Evolutionary conservation across 2,797 vertebrate species (phyloP), one percentile per base, ranked within the genome.

Genomic region (Enteromius mattozi): DNA sequence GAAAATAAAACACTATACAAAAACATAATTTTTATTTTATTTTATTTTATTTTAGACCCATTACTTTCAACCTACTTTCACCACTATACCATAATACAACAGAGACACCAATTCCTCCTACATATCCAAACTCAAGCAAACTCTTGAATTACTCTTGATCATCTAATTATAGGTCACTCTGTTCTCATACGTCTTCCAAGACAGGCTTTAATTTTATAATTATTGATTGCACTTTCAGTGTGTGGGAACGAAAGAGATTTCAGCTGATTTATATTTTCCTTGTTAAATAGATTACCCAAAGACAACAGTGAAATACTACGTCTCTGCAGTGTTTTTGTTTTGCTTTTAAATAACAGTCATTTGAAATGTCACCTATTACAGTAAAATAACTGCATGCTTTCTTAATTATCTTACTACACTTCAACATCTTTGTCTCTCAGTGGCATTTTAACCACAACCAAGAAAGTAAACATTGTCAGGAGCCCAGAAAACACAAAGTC

Each of bases 121-220:
- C 24, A 56, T n/a, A 14, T 72, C 51, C 30, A 49, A 61, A 84
- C 45, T 59, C 40, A 56, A 27, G 42, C 81, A 63, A 66, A 72
- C 51, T 66, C 78, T n/a, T 56, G 24, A 79, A 59, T 75, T 35
- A 76, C 69, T 54, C 37, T 2, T 77, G 47, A 30, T 63, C 76
- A 17, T 74, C 14, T 82, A 80, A 88, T 85, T 80, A 82, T n/a
- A 78, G 78, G 68, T 83, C 86, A 69, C 68, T 63, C 30, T 14
- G 37, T 24, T 71, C n/a, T 24, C 49, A 76, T 59, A 24, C 68
- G 7, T 56, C 63, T 49, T 88, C 45, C 56, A 72, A 71, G 79
- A 63, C 51, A 56, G 24, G 47, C 47, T 80, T 59, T 85, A 8
- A 78, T 59, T 80, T 76, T 3, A 54, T 66, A 77, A 80, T 42